Percentiles rank a stretch among this genome's conserved stretches.
Evolutionary conservation across 2,888 invertebrate species (phyloP).

Genomic region (Drosophila emarginata): DNA sequence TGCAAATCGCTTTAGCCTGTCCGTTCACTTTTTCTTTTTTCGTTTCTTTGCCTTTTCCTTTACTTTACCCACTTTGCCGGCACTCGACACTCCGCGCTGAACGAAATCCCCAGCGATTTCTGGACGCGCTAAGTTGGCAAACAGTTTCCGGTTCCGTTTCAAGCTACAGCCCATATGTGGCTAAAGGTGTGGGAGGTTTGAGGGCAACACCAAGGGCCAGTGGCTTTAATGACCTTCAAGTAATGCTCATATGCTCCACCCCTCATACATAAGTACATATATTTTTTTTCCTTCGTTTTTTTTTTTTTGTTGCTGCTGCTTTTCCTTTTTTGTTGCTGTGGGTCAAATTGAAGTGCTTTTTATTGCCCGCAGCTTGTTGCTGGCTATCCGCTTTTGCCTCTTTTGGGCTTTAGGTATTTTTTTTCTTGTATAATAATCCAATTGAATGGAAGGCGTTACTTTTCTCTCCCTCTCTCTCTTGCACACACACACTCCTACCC

Average conservation of each 20-base stretch:
- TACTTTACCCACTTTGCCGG: background rate
- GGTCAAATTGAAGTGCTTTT: conserved; percentile 76
- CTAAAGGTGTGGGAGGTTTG: conserved; percentile 1
- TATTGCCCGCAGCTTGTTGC: conserved; percentile 75
- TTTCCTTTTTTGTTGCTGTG: conserved; percentile 49
- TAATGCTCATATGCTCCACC: conserved; percentile 28
- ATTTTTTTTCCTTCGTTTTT: conserved; percentile 2
- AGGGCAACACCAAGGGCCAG: conserved; percentile 12
- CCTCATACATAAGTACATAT: conserved; percentile 1
- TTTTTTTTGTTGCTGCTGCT: conserved; percentile 27
- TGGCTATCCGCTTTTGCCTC: conserved; percentile 33
- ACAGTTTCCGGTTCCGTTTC: conserved; percentile 72
- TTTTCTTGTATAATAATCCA: conserved; percentile 73
- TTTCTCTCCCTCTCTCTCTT: conserved; percentile 6
- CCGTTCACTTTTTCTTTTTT: conserved; percentile 4
- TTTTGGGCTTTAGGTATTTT: conserved; percentile 45
- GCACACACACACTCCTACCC: background rate
- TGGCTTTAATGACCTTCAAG: conserved; percentile 70
- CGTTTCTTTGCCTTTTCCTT: background rate
- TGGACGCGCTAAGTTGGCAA: conserved; percentile 66
- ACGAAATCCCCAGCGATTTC: conserved; percentile 66
- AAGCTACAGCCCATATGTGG: conserved; percentile 60
- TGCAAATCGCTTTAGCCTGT: conserved; percentile 63
- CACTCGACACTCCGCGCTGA: background rate
- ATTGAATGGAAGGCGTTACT: conserved; percentile 44